Base-by-base conservation (phyloP, 2,888 invertebrate genomes). In the Minunthozetes semirufus region DNA sequence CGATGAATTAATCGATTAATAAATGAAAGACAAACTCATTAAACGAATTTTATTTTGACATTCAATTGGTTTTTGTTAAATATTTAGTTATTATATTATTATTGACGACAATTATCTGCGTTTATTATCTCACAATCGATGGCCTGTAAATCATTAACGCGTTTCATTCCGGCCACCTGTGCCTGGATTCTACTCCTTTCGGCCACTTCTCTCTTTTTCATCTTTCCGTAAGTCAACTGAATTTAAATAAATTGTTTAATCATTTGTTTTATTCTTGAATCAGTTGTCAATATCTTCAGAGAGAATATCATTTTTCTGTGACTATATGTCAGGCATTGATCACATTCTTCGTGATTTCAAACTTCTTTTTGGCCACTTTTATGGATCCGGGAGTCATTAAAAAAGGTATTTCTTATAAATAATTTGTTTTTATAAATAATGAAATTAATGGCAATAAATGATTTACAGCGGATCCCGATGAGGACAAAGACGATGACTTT, bases 341-440 rank as follows among this genome's bases (percentile, higher is more conserved):
- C 82, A 93, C 96, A 80, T 90, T 98, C 85, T 95, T 97, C 87
- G 97, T 98, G 82, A 86, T 98, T 85, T 92, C 96, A 85, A 99
- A 99, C 88, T 96, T 99, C 85, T 93, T 94, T 80, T 87, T 98
- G 86, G 97, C 99, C 80, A 98, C 98, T 82, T 96, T 97, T 85
- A 97, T 98, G 95, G 97, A 98, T 86, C 97, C 97, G 82, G 98
- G 97, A 82, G 91, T 95, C 79, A 96, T 97, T 87, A 96, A 96
- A 82, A 94, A 93, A 90, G 96, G 96, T 95, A 85, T 68, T 68
- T 68, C 25, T 8, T 6, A 33, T 11, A 19, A 5, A n/a, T n/a
- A n/a, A n/a, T n/a, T n/a, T n/a, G n/a, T n/a, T n/a, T n/a, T n/a
- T n/a, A n/a, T n/a, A n/a, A n/a, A n/a, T n/a, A n/a, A n/a, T n/a